Evolutionary conservation across 2,113 vertebrate genomes (phyloP), one percentile per base, ranked within the genome.

Genomic region (Tupaia tana): DNA sequence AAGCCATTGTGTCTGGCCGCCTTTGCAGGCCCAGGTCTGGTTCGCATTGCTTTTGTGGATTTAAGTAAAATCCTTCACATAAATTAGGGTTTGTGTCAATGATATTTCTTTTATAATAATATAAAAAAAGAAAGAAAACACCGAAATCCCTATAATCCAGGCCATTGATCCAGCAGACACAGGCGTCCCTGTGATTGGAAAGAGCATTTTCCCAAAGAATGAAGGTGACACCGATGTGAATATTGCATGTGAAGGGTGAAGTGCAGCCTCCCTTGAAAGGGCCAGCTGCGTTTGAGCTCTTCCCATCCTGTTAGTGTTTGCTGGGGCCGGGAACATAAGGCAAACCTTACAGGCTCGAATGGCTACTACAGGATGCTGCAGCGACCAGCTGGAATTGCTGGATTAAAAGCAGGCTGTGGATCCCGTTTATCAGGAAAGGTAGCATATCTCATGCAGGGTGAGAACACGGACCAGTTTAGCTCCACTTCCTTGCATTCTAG

Each of bases 31-130:
- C 95, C 71, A 54, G 75, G 64, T 77, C 95, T 89, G 80, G 58
- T 96, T 94, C 89, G 78, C 77, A 87, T 86, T 97, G 93, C 75
- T 77, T 92, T 43, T 88, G 95, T 77, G 93, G 95, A 96, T 74
- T 87, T 96, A 92, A 94, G 71, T 78, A 15, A 95, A 95, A 93
- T 56, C 86, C 94, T 94, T 71, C 73, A 43, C 77, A 82, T 67
- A 93, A 70, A 73, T 95, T 90, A 97, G 78, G 74, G 15, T 93
- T 93, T 96, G 80, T 58, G 58, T 89, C 96, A 91, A 91, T 63
- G 93, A 91, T 95, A 95, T 77, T 93, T 90, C 86, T 97, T 80
- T 81, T 66, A 96, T 82, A 82, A 80, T 74, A 84, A n/a, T 64
- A 92, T 64, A 74, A 82, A 84, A 70, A n/a, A 73, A 29, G 80